Conservation (phyloP, 1,140 invertebrate species). For the Solen grandis region DNA sequence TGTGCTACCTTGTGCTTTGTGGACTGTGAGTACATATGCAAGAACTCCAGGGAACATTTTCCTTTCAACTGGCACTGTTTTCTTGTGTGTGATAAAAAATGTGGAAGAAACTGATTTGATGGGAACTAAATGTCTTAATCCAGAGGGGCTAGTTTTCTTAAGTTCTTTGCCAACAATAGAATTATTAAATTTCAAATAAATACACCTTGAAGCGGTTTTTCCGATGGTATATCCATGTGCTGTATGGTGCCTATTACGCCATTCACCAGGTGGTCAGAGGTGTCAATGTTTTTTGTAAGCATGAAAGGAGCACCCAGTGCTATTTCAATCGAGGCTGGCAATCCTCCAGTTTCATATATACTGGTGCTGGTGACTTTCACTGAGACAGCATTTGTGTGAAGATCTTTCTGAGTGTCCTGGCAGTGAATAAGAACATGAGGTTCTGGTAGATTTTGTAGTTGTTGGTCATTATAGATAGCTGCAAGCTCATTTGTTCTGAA, state of each 20-base stretch:
- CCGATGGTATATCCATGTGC: constrained; percentile 21
- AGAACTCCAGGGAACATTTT: constrained; percentile 35
- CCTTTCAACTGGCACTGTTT: constrained; percentile 32
- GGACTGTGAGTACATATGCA: constrained; percentile 37
- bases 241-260: constrained; percentile 42
- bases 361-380: constrained; percentile 11
- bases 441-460: constrained; percentile 20
- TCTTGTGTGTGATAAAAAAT: constrained; percentile 33
- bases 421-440: constrained; percentile 13
- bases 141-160: constrained; percentile 13
- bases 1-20: constrained; percentile 33
- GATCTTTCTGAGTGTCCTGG: constrained; percentile 11
- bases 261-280: constrained; percentile 30
- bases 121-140: constrained; percentile 41
- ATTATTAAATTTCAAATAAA: constrained; percentile 39
- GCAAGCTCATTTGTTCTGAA: constrained; percentile 44
- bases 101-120: constrained; percentile 40
- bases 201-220: constrained; percentile 41
- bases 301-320: constrained; percentile 28
- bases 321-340: constrained; percentile 21
- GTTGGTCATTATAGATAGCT: constrained; percentile 40
- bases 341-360: constrained; percentile 25
- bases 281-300: constrained; percentile 49
- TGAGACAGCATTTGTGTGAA: constrained; percentile 21
- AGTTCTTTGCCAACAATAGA: constrained; percentile 29